These are phyloP conservation scores for Pseudachorutes palmiensis DNA, from an alignment of 1,140 invertebrate genomes.

Conservation along the genomic window DNA sequence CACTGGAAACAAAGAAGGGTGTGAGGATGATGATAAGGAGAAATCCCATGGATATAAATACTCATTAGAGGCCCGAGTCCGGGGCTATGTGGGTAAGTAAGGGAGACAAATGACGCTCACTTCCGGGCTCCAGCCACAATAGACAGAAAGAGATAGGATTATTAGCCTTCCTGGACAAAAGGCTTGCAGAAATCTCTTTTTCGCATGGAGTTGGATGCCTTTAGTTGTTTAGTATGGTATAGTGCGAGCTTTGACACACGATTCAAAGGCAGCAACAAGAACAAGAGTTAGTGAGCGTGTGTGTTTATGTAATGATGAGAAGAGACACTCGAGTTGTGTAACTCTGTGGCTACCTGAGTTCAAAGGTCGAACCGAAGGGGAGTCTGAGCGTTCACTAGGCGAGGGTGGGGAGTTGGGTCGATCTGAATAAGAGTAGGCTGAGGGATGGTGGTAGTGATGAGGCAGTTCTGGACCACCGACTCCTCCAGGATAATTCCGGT, in stretches of 20 bases:
- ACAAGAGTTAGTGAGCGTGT: too few species aligned
- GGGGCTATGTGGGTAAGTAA: neutral
- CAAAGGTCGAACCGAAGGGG: slow-evolving; percentile 44
- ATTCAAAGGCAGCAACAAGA: too few species aligned
- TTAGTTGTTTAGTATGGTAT: too few species aligned
- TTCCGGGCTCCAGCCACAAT: neutral
- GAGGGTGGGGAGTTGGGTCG: slow-evolving; percentile 51
- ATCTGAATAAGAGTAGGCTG: slow-evolving; percentile 41
- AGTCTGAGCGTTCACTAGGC: slow-evolving; percentile 54
- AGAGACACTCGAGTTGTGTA: too few species aligned
- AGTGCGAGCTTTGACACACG: too few species aligned
- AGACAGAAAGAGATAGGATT: neutral
- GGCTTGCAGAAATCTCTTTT: too few species aligned
- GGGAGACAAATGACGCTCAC: slow-evolving; percentile 2
- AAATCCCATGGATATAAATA: neutral
- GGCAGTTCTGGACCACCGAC: slow-evolving; percentile 1
- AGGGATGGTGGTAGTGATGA: slow-evolving; percentile 13
- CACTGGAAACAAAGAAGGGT: neutral
- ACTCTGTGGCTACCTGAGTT: neutral
- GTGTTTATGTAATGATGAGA: too few species aligned
- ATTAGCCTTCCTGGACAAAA: neutral
- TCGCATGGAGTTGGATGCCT: neutral
- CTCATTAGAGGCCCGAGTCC: neutral
- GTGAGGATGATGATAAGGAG: neutral
- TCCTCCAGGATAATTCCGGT: slow-evolving; percentile 39